Percentiles rank a stretch among this genome's conserved stretches.
phyloP scores from a whole-genome alignment of 1,140 invertebrate genomes.

The Hirudo medicinalis region DNA sequence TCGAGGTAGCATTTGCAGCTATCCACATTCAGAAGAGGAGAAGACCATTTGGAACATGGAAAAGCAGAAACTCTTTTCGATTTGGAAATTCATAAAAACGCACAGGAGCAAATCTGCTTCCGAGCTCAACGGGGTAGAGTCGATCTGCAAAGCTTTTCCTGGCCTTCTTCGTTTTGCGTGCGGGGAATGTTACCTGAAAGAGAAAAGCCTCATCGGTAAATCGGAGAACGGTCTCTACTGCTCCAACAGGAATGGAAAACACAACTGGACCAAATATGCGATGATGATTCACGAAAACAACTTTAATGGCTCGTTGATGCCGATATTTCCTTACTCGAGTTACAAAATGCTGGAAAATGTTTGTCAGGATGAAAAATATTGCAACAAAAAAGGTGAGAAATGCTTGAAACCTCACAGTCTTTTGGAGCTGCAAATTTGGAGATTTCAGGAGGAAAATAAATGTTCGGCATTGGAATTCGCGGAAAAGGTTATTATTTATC shows the following conservation, averaged over 20 bases:
- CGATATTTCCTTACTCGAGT: too few relatives aligned
- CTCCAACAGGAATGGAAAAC: not conserved
- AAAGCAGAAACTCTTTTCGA: conserved; percentile 32
- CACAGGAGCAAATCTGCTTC: conserved; percentile 23
- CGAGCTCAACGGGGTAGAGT: conserved; percentile 26
- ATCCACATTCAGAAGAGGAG: conserved; percentile 35
- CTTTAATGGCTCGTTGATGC: too few relatives aligned
- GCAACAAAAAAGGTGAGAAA: not conserved
- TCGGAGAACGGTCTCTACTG: not conserved
- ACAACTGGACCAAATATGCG: not conserved
- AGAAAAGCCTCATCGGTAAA: not conserved
- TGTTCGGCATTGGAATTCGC: not conserved
- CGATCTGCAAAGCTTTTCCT: conserved; percentile 29
- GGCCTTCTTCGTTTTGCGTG: conserved; percentile 21
- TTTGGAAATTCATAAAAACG: conserved; percentile 32
- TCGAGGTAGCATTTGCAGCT: conserved; percentile 30
- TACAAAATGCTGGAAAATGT: not conserved
- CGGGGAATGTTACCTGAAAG: not conserved
- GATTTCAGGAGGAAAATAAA: not conserved
- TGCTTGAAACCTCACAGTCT: not conserved
- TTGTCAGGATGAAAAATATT: not conserved
- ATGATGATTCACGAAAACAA: too few relatives aligned
- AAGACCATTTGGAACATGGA: conserved; percentile 32
- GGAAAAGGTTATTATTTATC: conserved; percentile 6
- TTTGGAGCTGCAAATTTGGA: not conserved